phyloP scores from a whole-genome alignment of 35 echinoderm and acorn worm genomes.

The Stichopus chloronotus region DNA sequence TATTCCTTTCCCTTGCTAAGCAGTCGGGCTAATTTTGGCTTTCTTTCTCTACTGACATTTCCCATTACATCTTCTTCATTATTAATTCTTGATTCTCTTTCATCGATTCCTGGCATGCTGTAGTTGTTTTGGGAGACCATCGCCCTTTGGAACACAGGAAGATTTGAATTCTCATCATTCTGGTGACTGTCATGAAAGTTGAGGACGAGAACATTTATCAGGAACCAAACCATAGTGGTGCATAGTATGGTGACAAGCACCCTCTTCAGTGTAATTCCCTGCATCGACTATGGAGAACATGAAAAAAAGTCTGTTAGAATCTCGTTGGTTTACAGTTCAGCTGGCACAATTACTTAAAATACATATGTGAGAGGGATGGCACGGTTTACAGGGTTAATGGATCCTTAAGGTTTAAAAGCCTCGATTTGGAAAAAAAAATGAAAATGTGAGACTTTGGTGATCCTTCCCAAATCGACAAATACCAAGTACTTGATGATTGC shows the following conservation, averaged over 20 bases:
- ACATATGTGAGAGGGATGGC: too few species aligned
- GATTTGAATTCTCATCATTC: neutral
- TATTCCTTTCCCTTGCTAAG: neutral
- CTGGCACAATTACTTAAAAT: too few species aligned
- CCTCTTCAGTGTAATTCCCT: neutral
- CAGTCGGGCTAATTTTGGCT: conserved; percentile 10
- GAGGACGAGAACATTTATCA: neutral
- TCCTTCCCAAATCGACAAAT: too few species aligned
- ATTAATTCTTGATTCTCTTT: neutral
- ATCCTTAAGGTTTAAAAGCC: too few species aligned
- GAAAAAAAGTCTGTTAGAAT: too few species aligned
- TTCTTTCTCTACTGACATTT: neutral
- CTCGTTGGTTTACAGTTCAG: too few species aligned
- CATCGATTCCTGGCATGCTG: neutral
- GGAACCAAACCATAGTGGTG: neutral
- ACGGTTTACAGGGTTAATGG: too few species aligned
- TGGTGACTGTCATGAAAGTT: neutral
- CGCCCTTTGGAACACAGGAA: neutral
- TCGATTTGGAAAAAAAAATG: too few species aligned
- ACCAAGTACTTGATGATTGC: too few species aligned
- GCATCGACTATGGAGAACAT: neutral
- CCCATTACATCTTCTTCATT: neutral
- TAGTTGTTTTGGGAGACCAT: neutral
- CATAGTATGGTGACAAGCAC: neutral
- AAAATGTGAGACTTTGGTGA: too few species aligned